Evolutionary conservation across 1,140 invertebrate genomes (phyloP).

Genomic region (Holotrichia oblita): DNA sequence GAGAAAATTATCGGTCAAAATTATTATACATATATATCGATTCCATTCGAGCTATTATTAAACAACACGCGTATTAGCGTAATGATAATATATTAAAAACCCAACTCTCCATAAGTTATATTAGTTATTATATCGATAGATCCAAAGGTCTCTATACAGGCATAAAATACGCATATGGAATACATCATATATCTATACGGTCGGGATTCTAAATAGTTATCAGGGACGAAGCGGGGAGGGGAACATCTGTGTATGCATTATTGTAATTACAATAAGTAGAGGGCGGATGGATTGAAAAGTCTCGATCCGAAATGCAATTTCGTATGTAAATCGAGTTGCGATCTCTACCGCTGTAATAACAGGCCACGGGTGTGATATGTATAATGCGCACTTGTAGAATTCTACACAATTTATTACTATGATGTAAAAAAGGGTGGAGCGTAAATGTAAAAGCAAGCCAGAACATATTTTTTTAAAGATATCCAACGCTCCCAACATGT

Average conservation of each 20-base stretch:
- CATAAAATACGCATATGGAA: not conserved
- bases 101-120: not conserved
- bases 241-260: not conserved
- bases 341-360: constrained; percentile 16
- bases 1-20: too few species aligned
- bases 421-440: too few species aligned
- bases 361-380: not conserved
- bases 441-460: too few species aligned
- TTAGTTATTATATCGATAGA: not conserved
- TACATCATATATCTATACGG: not conserved
- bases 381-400: not conserved
- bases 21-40: not conserved
- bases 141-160: not conserved
- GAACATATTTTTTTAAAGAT: too few species aligned
- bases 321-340: not conserved
- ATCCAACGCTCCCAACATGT: too few species aligned
- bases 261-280: constrained; percentile 18
- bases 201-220: not conserved
- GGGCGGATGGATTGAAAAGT: not conserved
- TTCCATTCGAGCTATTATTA: not conserved
- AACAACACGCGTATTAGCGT: not conserved
- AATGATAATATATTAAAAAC: constrained; percentile 6
- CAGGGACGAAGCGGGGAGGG: not conserved
- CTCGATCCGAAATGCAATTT: not conserved
- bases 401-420: too few species aligned